phyloP scores from a whole-genome alignment of 2,113 vertebrate genomes.

The Arothron firmamentum region DNA sequence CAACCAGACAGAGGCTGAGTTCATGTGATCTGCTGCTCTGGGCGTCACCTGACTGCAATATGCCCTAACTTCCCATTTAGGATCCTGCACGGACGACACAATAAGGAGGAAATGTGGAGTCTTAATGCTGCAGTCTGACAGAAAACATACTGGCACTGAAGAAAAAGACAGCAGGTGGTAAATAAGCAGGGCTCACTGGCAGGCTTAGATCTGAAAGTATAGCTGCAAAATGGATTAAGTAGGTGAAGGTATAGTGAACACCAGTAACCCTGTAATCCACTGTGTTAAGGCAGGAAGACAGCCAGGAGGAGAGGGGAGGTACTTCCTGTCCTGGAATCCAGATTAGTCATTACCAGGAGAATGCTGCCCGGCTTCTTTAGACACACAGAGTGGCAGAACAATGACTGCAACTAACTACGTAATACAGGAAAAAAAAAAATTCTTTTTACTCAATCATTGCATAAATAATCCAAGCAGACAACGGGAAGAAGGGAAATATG shows the following conservation, averaged over 20 bases:
- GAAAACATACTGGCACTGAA: not conserved
- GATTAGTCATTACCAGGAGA: slow-evolving; percentile 49
- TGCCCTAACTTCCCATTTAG: slow-evolving; percentile 8
- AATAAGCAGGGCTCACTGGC: slow-evolving; percentile 26
- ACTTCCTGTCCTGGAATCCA: slow-evolving; percentile 47
- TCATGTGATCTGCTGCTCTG: slow-evolving; percentile 54
- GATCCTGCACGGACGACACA: slow-evolving; percentile 1
- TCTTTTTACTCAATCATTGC: not conserved
- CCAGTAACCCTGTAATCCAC: slow-evolving; percentile 60
- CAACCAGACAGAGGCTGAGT: slow-evolving; percentile 35
- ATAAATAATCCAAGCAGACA: not conserved
- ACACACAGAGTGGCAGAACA: not conserved
- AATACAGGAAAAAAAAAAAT: not conserved
- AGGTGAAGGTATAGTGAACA: slow-evolving; percentile 45
- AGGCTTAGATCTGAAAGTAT: slow-evolving; percentile 26
- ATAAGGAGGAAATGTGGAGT: not conserved
- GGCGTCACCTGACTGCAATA: slow-evolving; percentile 42
- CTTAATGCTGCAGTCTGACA: no score
- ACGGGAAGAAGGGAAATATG: no score
- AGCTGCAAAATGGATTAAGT: slow-evolving; percentile 53
- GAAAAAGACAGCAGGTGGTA: slow-evolving; percentile 14
- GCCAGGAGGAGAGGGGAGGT: slow-evolving; percentile 5
- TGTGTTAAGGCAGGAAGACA: slow-evolving; percentile 40
- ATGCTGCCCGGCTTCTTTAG: slow-evolving; percentile 29
- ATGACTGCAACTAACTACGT: not conserved